Conservation (phyloP, 2,797 vertebrate genomes). For the Lacerta agilis region DNA sequence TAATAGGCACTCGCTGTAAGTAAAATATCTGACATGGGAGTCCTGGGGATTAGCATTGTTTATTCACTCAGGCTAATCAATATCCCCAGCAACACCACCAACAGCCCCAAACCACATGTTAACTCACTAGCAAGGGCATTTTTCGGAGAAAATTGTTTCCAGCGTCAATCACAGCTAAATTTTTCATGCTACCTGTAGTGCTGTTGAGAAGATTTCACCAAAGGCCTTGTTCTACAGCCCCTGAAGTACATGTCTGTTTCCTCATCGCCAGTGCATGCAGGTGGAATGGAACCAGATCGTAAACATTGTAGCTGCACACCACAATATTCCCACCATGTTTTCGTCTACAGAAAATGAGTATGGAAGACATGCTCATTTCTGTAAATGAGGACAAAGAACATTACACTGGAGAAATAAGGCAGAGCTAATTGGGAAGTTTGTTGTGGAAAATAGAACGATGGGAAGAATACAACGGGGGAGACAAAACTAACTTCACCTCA, state of each 20-base stretch:
- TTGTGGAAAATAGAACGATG: not conserved
- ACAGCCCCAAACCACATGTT: not conserved
- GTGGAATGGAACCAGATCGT: not conserved
- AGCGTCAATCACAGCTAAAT: not conserved
- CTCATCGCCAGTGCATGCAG: not conserved
- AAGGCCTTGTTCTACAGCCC: not conserved
- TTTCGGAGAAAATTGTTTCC: not conserved
- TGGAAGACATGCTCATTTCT: not conserved
- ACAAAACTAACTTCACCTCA: not conserved
- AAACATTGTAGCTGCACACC: not conserved
- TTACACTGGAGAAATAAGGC: not conserved
- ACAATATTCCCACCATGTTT: not conserved
- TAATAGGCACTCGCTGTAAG: not conserved
- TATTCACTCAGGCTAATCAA: not conserved
- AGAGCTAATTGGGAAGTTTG: not conserved
- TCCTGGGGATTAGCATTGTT: not conserved
- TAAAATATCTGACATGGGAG: not conserved
- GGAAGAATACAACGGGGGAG: not conserved
- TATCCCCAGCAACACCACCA: not conserved
- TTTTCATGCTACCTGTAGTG: not conserved
- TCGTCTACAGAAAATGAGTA: not conserved
- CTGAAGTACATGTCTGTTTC: not conserved
- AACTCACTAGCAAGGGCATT: not conserved
- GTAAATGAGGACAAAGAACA: not conserved
- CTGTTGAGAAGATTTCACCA: not conserved